Percentiles rank a stretch among this genome's conserved stretches.
Conservation (phyloP, 2,113 vertebrate genomes). For the Catharus fuscescens region DNA sequence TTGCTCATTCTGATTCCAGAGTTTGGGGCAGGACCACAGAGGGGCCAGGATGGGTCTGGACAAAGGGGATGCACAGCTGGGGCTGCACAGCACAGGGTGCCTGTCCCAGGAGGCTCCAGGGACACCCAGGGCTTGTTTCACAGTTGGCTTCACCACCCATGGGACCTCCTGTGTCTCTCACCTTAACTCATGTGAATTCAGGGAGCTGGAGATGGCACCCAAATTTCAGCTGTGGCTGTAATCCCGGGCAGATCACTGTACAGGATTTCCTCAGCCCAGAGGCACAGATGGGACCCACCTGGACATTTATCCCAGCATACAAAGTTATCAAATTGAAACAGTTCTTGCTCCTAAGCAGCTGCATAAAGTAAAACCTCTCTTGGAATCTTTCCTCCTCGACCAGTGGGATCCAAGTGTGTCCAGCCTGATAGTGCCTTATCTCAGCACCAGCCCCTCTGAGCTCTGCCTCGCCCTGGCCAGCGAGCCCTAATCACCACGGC, state of each 20-base stretch:
- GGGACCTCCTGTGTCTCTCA: background rate
- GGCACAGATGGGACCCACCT: background rate
- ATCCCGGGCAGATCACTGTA: background rate
- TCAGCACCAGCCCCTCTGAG: background rate
- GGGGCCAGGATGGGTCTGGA: background rate
- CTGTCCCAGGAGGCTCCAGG: background rate
- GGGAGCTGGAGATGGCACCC: background rate
- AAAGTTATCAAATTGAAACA: background rate
- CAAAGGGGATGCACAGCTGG: fast-evolving
- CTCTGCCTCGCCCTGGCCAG: background rate
- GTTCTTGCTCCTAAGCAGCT: background rate
- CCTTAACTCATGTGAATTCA: fast-evolving
- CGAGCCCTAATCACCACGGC: background rate
- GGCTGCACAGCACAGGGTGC: background rate
- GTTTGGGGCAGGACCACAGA: background rate
- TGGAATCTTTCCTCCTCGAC: fast-evolving
- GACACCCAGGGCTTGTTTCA: background rate
- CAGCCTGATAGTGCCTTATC: conserved; percentile 48
- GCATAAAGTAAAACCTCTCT: background rate
- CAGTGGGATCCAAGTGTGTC: background rate
- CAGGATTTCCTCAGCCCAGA: background rate
- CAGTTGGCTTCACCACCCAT: fast-evolving
- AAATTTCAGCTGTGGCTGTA: background rate
- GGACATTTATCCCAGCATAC: background rate
- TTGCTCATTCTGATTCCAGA: background rate